Evolutionary conservation across 1,140 invertebrate genomes (phyloP).

Genomic region (silkworm (Bombyx mori)): ASM3026992v2 NC_085107.1:13302001-13302500

Average conservation of each 20-base stretch:
- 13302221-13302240: slow-evolving; percentile 2
- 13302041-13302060: slow-evolving; percentile 7
- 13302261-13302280: slow-evolving; percentile 1
- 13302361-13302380: too few relatives aligned
- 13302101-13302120: slow-evolving; percentile 9
- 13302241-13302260: slow-evolving; percentile 9
- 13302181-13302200: slow-evolving; percentile 10
- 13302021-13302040: slow-evolving; percentile 7
- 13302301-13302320: slow-evolving; percentile 4
- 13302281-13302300: slow-evolving; percentile 9
- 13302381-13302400: too few relatives aligned
- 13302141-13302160: slow-evolving; percentile 12
- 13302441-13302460: too few relatives aligned
- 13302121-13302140: slow-evolving; percentile 10
- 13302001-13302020: slow-evolving; percentile 11
- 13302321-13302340: background rate
- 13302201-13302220: slow-evolving; percentile 10
- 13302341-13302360: too few relatives aligned
- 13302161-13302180: slow-evolving; percentile 13
- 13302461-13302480: too few relatives aligned
- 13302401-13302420: too few relatives aligned
- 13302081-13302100: slow-evolving; percentile 2
- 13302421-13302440: too few relatives aligned
- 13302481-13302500: too few relatives aligned
- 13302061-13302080: slow-evolving; percentile 10